These are phyloP conservation scores for Drymonia ruficornis DNA, from an alignment of 2,888 invertebrate genomes.

Conservation along the genomic window DNA sequence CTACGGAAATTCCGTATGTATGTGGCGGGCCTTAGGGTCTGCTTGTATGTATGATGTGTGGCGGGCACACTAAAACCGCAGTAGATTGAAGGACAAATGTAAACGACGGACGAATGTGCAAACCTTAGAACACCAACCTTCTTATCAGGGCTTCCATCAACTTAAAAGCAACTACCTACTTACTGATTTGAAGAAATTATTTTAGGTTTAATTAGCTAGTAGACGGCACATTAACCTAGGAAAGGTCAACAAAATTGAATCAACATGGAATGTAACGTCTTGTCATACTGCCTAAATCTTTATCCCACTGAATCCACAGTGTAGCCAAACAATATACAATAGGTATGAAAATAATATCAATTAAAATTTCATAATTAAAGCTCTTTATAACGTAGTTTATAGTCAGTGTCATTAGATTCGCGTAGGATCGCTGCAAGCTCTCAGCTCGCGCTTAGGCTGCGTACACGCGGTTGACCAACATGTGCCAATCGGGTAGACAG, in stretches of 20 bases:
- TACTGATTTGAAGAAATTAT: not conserved
- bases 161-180: not conserved
- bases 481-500: constrained; percentile 5
- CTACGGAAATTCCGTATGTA: no score
- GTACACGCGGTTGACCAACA: constrained; percentile 3
- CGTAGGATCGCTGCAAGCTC: constrained; percentile 46
- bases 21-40: no score
- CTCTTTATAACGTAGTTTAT: constrained; percentile 24
- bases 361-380: constrained; percentile 31
- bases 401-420: constrained; percentile 34
- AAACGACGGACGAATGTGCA: no score
- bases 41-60: no score
- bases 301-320: constrained; percentile 28
- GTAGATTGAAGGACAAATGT: no score
- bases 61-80: no score
- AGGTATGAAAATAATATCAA: constrained; percentile 33
- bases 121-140: no score
- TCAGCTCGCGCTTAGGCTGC: constrained; percentile 6
- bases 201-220: constrained; percentile 7
- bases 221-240: constrained; percentile 11
- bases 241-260: constrained; percentile 17
- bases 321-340: constrained; percentile 22
- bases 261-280: constrained; percentile 28
- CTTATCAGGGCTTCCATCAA: not conserved
- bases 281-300: constrained; percentile 38